Percentiles rank a stretch among this genome's conserved stretches.
Conservation (phyloP, 92 coral and sea anemone species). For the Porites cylindrica region DNA sequence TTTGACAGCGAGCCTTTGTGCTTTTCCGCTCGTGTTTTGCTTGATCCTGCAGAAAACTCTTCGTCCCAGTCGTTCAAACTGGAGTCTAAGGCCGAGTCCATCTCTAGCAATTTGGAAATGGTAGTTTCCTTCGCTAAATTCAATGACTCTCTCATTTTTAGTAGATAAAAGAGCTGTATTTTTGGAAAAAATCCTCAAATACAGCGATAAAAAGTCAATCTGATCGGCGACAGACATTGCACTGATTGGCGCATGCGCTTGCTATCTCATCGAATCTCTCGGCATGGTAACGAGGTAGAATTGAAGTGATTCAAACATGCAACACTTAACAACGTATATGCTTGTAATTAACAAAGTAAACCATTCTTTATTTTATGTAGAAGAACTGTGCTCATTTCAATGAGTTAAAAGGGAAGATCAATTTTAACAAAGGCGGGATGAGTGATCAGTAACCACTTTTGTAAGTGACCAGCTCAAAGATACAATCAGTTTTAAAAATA, state of each 20-base stretch:
- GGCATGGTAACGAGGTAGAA: constrained; percentile 19
- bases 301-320: too few relatives aligned
- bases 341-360: too few relatives aligned
- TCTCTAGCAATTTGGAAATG: neutral
- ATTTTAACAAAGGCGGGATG: too few relatives aligned
- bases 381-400: too few relatives aligned
- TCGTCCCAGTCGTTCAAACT: neutral
- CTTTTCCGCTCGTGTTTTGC: neutral
- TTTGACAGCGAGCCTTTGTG: neutral
- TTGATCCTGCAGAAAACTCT: neutral
- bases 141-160: neutral
- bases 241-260: constrained; percentile 23
- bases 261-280: constrained; percentile 11
- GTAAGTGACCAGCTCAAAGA: too few relatives aligned
- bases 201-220: neutral
- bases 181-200: neutral
- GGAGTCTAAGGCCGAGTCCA: neutral
- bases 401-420: too few relatives aligned
- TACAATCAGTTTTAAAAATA: too few relatives aligned
- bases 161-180: neutral
- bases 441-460: too few relatives aligned
- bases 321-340: too few relatives aligned
- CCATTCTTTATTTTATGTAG: too few relatives aligned
- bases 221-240: constrained; percentile 15
- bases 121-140: neutral